Conservation (phyloP, 2,888 invertebrate species). For the Pachymerium ferrugineum region DNA sequence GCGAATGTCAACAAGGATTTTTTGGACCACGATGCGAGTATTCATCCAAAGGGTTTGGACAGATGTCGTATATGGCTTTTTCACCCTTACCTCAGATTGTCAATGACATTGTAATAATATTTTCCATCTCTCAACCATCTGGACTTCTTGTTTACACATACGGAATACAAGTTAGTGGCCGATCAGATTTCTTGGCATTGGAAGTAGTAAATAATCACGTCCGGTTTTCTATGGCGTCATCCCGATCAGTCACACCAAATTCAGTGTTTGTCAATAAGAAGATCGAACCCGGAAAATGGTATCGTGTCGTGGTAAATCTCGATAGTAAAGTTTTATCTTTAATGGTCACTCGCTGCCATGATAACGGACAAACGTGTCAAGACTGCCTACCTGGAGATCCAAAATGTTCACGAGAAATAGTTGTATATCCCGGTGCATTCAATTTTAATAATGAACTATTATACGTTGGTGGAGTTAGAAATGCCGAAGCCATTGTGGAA, state of each 20-base stretch:
- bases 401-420: conserved; percentile 72
- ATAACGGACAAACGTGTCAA: conserved; percentile 78
- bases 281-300: conserved; percentile 82
- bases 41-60: conserved; percentile 80
- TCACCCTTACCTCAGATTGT: conserved; percentile 77
- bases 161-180: conserved; percentile 76
- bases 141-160: conserved; percentile 86
- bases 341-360: conserved; percentile 72
- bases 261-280: conserved; percentile 65
- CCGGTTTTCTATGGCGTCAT: conserved; percentile 82
- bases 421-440: conserved; percentile 59
- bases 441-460: conserved; percentile 86
- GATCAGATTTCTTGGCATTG: conserved; percentile 87
- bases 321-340: conserved; percentile 72
- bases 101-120: conserved; percentile 83
- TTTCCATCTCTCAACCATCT: conserved; percentile 81
- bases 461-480: conserved; percentile 74
- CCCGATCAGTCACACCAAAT: conserved; percentile 67
- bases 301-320: conserved; percentile 82
- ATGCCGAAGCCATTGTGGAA: conserved; percentile 79
- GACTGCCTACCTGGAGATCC: conserved; percentile 79
- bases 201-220: conserved; percentile 79
- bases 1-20: conserved; percentile 72
- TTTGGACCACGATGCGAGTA: conserved; percentile 84
- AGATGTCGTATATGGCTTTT: conserved; percentile 84